phyloP scores from a whole-genome alignment of 1,140 invertebrate species.

The Panagrolaimus sp. region DNA sequence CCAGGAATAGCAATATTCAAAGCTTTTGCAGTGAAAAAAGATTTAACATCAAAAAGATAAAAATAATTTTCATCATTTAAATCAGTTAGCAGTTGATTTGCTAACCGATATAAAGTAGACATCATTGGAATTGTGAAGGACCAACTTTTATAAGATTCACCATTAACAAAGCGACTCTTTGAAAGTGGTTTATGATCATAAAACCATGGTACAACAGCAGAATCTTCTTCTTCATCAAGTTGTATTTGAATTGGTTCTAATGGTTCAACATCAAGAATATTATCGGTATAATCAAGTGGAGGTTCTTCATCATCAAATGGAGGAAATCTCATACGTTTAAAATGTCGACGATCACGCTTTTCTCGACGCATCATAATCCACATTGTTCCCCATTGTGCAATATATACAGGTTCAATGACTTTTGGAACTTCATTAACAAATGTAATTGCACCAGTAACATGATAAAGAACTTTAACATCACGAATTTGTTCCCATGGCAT shows the following conservation, averaged over 20 bases:
- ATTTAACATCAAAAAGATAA: constrained; percentile 97
- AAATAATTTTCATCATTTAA: constrained; percentile 98
- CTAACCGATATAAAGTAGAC: constrained; percentile 90
- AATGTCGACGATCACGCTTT: constrained; percentile 94
- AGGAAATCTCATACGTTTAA: constrained; percentile 92
- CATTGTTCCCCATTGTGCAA: constrained; percentile 99
- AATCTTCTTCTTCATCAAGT: constrained; percentile 89
- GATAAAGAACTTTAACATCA: constrained; percentile 77
- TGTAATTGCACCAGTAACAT: constrained; percentile 81
- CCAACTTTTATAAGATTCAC: constrained; percentile 91
- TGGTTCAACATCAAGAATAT: constrained; percentile 96
- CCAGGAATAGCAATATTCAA: constrained; percentile 99
- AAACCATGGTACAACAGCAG: constrained; percentile 79
- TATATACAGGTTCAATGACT: constrained; percentile 97
- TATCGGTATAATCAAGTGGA: constrained; percentile 96
- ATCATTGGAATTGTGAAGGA: constrained; percentile 88
- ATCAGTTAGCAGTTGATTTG: constrained; percentile 96
- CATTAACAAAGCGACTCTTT: constrained; percentile 84
- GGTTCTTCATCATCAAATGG: constrained; percentile 99
- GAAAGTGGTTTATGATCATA: constrained; percentile 97
- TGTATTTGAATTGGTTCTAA: constrained; percentile 98
- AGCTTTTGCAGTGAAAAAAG: constrained; percentile 98
- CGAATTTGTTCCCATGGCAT: constrained; percentile 99
- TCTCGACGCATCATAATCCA: constrained; percentile 99
- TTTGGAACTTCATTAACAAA: constrained; percentile 99